These are phyloP conservation scores for Macrotus californicus DNA, from an alignment of 2,113 vertebrate species.

Conservation along the genomic window DNA sequence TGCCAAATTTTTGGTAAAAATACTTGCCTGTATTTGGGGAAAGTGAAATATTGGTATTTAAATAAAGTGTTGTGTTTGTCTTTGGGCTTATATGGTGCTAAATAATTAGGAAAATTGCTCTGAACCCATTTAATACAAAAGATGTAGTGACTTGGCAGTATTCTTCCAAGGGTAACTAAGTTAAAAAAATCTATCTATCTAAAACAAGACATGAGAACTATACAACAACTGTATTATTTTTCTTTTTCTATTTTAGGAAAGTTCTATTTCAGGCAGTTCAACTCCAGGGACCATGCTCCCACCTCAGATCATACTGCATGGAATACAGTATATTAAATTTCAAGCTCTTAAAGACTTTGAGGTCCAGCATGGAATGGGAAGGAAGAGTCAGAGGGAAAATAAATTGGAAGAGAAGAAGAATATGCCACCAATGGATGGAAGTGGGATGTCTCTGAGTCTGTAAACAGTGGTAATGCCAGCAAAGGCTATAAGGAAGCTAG, in stretches of 20 bases:
- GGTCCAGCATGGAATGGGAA: neutral
- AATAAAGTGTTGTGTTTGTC: conserved; percentile 26
- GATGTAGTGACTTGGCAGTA: neutral
- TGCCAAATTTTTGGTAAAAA: conserved; percentile 59
- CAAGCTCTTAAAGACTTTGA: neutral
- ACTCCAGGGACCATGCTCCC: neutral
- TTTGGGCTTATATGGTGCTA: neutral
- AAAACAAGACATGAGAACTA: conserved; percentile 18
- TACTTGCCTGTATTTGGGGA: conserved; percentile 36
- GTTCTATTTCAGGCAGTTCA: neutral
- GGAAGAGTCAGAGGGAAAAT: neutral
- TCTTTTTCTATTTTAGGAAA: conserved; percentile 1
- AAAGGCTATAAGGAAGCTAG: neutral
- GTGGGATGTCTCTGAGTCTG: neutral
- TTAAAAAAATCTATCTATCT: neutral
- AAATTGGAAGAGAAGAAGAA: neutral
- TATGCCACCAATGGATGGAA: neutral
- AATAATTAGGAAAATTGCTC: conserved; percentile 34
- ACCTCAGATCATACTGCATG: neutral
- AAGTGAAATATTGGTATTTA: conserved; percentile 33
- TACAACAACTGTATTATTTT: neutral
- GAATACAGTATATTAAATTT: neutral
- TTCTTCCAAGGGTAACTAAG: neutral
- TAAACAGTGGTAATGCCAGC: neutral
- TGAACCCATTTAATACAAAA: conserved; percentile 3